A percentile compares a stretch with the other conserved stretches of the same genome.
Evolutionary conservation across 1,140 invertebrate species (phyloP).

Genomic region (Rhagoletis zephyria): DNA sequence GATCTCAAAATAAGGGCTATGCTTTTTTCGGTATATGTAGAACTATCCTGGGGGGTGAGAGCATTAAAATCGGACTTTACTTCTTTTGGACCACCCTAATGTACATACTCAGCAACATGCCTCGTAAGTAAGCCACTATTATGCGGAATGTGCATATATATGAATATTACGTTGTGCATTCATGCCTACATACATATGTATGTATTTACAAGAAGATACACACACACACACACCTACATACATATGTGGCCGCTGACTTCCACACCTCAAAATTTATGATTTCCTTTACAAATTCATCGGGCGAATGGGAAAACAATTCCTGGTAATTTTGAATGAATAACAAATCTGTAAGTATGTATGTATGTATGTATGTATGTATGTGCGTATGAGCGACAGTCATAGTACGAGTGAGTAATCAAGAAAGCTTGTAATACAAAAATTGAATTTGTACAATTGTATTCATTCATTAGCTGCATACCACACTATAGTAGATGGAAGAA

Average conservation of each 20-base stretch:
- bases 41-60: too few species aligned
- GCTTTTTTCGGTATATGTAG: too few species aligned
- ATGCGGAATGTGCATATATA: too few species aligned
- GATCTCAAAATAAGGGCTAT: too few species aligned
- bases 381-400: not conserved
- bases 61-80: too few species aligned
- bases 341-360: slow-evolving; percentile 6
- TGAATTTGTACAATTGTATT: not conserved
- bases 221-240: not conserved
- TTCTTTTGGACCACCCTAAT: too few species aligned
- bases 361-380: slow-evolving; percentile 2
- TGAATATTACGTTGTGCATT: too few species aligned
- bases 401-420: not conserved
- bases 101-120: too few species aligned
- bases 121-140: too few species aligned
- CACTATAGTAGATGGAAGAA: not conserved
- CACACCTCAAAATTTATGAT: not conserved
- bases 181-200: not conserved
- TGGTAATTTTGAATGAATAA: not conserved
- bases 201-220: not conserved
- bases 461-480: not conserved
- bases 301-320: not conserved
- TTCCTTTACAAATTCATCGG: not conserved
- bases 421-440: not conserved
- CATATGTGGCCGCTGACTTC: not conserved